Conservation (phyloP, 2,797 vertebrate species). For the Oryzias sinensis region DNA sequence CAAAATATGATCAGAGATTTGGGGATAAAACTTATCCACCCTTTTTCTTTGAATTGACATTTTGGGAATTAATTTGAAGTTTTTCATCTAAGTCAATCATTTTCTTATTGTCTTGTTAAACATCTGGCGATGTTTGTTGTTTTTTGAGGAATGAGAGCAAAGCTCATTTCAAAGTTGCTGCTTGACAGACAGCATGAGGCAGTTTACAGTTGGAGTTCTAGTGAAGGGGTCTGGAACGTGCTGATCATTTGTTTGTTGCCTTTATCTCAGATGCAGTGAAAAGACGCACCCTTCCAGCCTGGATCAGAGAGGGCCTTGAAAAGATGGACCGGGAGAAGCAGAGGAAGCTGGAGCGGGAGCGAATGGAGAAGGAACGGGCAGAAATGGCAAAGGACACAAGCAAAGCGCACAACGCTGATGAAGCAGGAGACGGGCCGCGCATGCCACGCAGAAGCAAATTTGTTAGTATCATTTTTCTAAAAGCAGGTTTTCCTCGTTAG, state of each 20-base stretch:
- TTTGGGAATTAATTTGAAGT: too few relatives aligned
- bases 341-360: constrained; percentile 93
- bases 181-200: too few relatives aligned
- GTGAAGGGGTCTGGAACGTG: too few relatives aligned
- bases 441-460: constrained; percentile 98
- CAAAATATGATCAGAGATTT: too few relatives aligned
- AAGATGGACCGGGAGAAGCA: constrained; percentile 99
- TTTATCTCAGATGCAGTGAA: constrained; percentile 86
- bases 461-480: constrained; percentile 66
- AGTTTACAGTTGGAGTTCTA: too few relatives aligned
- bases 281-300: constrained; percentile 93
- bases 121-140: too few relatives aligned
- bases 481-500: neutral
- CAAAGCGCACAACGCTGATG: constrained; percentile 77
- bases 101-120: too few relatives aligned
- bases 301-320: constrained; percentile 98
- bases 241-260: neutral
- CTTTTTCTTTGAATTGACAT: too few relatives aligned
- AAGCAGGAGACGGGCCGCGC: constrained; percentile 84
- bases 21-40: too few relatives aligned
- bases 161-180: too few relatives aligned
- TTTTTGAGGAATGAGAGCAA: too few relatives aligned
- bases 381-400: constrained; percentile 88
- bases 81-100: too few relatives aligned
- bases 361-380: constrained; percentile 93